Conservation (phyloP, 1,140 invertebrate species). For the Samia ricini region DNA sequence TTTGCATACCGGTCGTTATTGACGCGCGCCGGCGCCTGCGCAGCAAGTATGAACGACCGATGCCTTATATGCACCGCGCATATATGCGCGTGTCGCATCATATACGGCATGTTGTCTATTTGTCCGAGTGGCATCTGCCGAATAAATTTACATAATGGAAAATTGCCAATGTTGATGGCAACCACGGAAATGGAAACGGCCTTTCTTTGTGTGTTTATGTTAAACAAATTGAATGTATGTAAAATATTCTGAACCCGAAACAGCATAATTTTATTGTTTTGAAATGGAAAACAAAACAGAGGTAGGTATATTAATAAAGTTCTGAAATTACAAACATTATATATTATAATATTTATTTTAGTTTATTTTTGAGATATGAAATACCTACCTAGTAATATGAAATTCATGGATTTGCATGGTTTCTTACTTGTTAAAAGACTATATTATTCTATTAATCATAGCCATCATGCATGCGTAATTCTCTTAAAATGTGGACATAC, state of each 20-base stretch:
- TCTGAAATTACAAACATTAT: too few relatives aligned
- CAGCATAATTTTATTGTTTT: neutral
- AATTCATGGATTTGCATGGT: too few relatives aligned
- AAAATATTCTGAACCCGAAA: neutral
- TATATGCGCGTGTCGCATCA: constrained; percentile 6
- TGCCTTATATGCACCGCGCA: constrained; percentile 9
- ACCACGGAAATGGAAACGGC: neutral
- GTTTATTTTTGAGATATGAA: too few relatives aligned
- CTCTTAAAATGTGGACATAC: too few relatives aligned
- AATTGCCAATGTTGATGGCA: constrained; percentile 5
- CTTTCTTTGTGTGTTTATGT: neutral
- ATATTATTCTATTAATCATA: too few relatives aligned
- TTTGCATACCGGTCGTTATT: constrained; percentile 44
- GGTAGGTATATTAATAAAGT: too few relatives aligned
- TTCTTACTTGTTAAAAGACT: too few relatives aligned
- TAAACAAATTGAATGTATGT: constrained; percentile 9
- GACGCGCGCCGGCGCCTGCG: constrained; percentile 30
- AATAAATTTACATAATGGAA: constrained; percentile 22
- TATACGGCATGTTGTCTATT: constrained; percentile 28
- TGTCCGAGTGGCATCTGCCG: constrained; percentile 31
- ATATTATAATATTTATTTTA: too few relatives aligned
- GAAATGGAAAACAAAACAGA: too few relatives aligned
- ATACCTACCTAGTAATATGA: too few relatives aligned
- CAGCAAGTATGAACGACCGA: constrained; percentile 13
- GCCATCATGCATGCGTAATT: too few relatives aligned